A percentile compares a stretch with the other conserved stretches of the same genome.
Evolutionary conservation across 2,888 invertebrate genomes (phyloP).

Genomic region (Tridacna crocea): DNA sequence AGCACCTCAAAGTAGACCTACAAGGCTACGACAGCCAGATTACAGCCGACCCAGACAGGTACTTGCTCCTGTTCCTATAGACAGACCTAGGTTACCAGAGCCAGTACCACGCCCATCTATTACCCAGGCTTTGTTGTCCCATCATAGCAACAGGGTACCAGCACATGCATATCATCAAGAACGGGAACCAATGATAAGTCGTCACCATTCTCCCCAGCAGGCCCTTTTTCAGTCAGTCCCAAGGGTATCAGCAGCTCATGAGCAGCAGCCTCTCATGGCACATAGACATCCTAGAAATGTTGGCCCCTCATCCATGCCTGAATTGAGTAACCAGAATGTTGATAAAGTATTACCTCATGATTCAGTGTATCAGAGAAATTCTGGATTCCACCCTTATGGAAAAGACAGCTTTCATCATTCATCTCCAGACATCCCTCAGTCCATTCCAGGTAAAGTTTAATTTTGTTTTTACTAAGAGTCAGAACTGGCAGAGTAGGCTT

Average conservation of each 20-base stretch:
- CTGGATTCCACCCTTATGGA: too few species aligned
- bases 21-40: conserved; percentile 1
- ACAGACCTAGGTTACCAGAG: not conserved
- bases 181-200: not conserved
- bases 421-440: too few species aligned
- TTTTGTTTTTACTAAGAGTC: too few species aligned
- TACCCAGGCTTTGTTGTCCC: not conserved
- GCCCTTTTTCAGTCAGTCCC: not conserved
- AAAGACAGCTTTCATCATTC: too few species aligned
- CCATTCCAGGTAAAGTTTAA: too few species aligned
- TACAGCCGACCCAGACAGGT: conserved; percentile 13
- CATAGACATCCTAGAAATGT: not conserved
- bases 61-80: conserved; percentile 1
- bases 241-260: not conserved
- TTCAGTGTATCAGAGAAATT: too few species aligned
- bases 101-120: not conserved
- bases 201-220: not conserved
- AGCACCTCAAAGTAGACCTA: not conserved
- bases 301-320: not conserved
- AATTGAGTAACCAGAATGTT: not conserved
- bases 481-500: too few species aligned
- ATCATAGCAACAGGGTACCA: not conserved
- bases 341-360: not conserved
- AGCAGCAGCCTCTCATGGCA: not conserved
- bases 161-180: not conserved